phyloP scores from a whole-genome alignment of 1,140 invertebrate genomes.

The Trachymyrmex cornetzi region DNA sequence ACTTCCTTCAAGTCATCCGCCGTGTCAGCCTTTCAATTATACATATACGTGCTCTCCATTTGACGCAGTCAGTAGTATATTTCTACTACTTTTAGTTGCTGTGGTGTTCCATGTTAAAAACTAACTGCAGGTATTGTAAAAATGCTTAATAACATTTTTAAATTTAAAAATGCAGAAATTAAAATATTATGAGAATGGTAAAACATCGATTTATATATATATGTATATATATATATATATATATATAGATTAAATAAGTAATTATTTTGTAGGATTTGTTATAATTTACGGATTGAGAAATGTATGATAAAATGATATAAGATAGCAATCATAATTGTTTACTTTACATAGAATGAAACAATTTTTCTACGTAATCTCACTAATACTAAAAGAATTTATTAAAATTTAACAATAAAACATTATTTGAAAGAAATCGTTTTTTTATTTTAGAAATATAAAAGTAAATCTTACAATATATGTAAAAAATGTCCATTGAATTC shows the following conservation, averaged over 20 bases:
- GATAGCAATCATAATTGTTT: background rate
- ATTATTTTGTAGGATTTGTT: too few relatives aligned
- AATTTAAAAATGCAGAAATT: background rate
- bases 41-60: slow-evolving; percentile 41
- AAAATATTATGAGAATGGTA: background rate
- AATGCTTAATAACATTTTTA: background rate
- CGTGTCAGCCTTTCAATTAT: slow-evolving; percentile 66
- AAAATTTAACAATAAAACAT: background rate
- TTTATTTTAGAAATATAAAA: background rate
- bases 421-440: background rate
- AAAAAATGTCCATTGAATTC: too few relatives aligned
- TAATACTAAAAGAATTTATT: background rate
- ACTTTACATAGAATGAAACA: background rate
- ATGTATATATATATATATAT: too few relatives aligned
- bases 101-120: background rate
- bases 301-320: background rate
- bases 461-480: background rate
- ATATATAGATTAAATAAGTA: background rate
- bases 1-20: slow-evolving; percentile 68
- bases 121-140: background rate
- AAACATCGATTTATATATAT: background rate
- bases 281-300: background rate
- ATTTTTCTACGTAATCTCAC: background rate
- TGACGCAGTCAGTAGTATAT: background rate
- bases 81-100: background rate